Evolutionary conservation across 2,113 vertebrate species (phyloP).

Genomic region (Sturnira hondurensis): DNA sequence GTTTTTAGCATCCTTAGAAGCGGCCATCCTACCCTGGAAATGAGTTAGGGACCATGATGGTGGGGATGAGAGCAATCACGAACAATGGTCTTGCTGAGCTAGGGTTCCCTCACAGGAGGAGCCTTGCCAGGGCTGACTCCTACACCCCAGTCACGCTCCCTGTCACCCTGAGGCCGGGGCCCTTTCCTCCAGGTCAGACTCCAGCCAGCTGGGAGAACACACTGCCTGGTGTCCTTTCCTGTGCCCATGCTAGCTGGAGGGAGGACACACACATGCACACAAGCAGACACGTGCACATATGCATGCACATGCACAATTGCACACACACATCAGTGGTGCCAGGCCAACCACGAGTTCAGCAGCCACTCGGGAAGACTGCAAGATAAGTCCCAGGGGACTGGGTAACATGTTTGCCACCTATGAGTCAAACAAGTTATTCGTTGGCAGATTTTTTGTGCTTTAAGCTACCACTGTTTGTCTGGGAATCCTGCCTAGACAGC

Average conservation of each 20-base stretch:
- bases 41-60: not conserved
- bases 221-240: not conserved
- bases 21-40: not conserved
- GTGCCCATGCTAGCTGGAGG: fast-evolving
- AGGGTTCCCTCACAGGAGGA: not conserved
- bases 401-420: not conserved
- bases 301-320: not conserved
- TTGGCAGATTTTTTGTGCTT: not conserved
- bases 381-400: not conserved
- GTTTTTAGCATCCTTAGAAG: not conserved
- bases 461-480: not conserved
- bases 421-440: not conserved
- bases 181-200: not conserved
- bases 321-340: not conserved
- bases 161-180: not conserved
- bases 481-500: not conserved
- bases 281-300: not conserved
- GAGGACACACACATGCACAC: not conserved
- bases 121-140: not conserved
- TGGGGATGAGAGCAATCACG: not conserved
- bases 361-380: not conserved
- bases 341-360: not conserved
- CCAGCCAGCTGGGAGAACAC: not conserved
- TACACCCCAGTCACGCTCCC: not conserved
- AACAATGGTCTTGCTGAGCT: not conserved